Evolutionary conservation across 2,797 vertebrate genomes (phyloP), one percentile per base, ranked within the genome.

Genomic region (Ambastaia sidthimunki): DNA sequence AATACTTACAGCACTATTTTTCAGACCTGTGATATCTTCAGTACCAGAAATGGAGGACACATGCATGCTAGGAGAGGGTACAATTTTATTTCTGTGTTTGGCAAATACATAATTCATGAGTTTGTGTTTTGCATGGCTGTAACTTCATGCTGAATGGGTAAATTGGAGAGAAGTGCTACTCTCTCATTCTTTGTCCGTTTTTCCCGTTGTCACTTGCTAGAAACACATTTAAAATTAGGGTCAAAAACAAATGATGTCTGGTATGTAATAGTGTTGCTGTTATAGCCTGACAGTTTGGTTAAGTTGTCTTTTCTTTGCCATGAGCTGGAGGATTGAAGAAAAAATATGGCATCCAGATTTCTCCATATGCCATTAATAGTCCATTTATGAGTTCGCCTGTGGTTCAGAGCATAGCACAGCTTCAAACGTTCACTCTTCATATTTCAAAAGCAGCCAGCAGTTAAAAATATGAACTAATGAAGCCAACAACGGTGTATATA

Each of bases 401-500:
- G 54, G 18, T 48, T 28, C 25, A n/a, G 18, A 23, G 21, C n/a
- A 54, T 28, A 57, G 60, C 25, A 65, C 1, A 9, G 23, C n/a
- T 31, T 25, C 19, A 37, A 54, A 71, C 67, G 21, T 31, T 47
- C 57, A 76, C 2, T 9, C 63, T 63, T 52, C 34, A 13, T 54
- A 54, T 52, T 65, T 66, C 12, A 65, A 52, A 52, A 55, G 50
- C 37, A 19, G 34, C 23, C 15, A 44, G 48, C 37, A 34, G 47
- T 68, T 54, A 68, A 76, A 28, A 66, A 71, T 65, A 76, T 21
- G 19, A 47, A 50, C 41, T 16, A 60, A 72, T 41, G 55, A 10
- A 80, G 81, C 78, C 87, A 91, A 89, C 88, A 85, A 87, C 83
- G 86, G 91, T 89, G 89, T 83, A 87, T 84, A 83, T 76, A 80